Conservation (phyloP, 2,113 vertebrate genomes). For the Archocentrus centrarchus region DNA sequence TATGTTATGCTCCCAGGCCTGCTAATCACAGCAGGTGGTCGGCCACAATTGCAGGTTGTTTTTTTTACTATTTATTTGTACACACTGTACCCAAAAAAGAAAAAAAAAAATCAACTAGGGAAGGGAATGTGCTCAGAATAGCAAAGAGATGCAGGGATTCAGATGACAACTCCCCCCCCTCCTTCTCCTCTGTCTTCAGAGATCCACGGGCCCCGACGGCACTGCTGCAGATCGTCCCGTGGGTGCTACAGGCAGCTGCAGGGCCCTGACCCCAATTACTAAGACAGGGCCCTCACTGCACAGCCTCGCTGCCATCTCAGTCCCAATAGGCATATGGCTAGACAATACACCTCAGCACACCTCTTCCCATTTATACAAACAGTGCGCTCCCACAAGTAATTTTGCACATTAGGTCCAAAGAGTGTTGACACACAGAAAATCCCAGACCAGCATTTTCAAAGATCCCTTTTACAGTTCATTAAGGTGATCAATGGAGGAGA, state of each 20-base stretch:
- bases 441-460: not conserved
- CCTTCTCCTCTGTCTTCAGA: not conserved
- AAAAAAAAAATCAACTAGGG: not conserved
- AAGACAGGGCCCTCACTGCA: slow-evolving; percentile 36
- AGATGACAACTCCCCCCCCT: not conserved
- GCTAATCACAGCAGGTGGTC: slow-evolving; percentile 5
- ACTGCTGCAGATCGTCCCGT: slow-evolving; percentile 34
- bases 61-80: slow-evolving; percentile 17
- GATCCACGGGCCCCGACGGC: not conserved
- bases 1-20: not conserved
- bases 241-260: slow-evolving; percentile 38
- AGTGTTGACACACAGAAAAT: not conserved
- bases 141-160: not conserved
- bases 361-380: slow-evolving; percentile 8
- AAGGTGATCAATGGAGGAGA: not conserved
- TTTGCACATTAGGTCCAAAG: not conserved
- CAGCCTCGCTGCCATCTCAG: slow-evolving; percentile 6
- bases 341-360: slow-evolving; percentile 17
- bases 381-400: not conserved
- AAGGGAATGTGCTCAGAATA: slow-evolving; percentile 28
- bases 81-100: not conserved
- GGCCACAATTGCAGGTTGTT: not conserved
- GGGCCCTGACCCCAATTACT: slow-evolving; percentile 64
- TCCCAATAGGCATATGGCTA: slow-evolving; percentile 21
- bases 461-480: slow-evolving; percentile 11